Base-by-base conservation (phyloP, 2,113 vertebrate species). In the Scophthalmus maximus region DNA sequence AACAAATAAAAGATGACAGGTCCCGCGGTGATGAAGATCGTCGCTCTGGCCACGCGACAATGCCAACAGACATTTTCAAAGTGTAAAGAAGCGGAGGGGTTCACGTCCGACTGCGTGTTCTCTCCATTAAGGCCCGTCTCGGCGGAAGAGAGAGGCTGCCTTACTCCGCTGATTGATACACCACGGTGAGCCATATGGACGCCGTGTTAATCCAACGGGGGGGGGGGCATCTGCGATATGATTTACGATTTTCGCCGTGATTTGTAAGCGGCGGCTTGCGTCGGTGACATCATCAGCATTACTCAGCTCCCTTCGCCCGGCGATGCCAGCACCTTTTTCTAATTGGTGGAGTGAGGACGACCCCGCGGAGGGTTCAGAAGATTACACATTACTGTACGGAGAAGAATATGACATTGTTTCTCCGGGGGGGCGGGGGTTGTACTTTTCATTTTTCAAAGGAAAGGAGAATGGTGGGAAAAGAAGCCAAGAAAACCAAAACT, bases 221-320 rank as follows among this genome's bases (percentile, higher is more conserved):
- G 86, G 68, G 53, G 68, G 70, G 82, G 77, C 90, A 88, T 83
- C 90, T 79, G 88, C 82, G 90, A 84, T 88, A 89, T 92, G 93
- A 94, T 93, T 92, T 91, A 93, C 89, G 87, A 77, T 67, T 85
- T 79, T 89, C n/a, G 88, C 75, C 81, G 82, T 87, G 89, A 90
- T 91, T 93, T 83, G 79, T 69, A 81, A 71, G 81, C 88, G 73
- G 84, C 40, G 73, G 85, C 91, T 86, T 87, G 90, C 73, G 73
- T 75, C 92, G 83, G 78, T 89, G 94, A 93, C 93, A 88, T 78
- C 64, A 91, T 92, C 93, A 93, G 76, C 78, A 50, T 80, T 60
- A 71, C 60, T 86, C 83, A 84, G 17, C 53, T 29, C n/a, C n/a
- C 38, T 59, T 40, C 46, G 42, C 52, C 58, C 23, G 38, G n/a